Conservation (phyloP, 1,140 invertebrate genomes). For the Antheraea pernyi region DNA sequence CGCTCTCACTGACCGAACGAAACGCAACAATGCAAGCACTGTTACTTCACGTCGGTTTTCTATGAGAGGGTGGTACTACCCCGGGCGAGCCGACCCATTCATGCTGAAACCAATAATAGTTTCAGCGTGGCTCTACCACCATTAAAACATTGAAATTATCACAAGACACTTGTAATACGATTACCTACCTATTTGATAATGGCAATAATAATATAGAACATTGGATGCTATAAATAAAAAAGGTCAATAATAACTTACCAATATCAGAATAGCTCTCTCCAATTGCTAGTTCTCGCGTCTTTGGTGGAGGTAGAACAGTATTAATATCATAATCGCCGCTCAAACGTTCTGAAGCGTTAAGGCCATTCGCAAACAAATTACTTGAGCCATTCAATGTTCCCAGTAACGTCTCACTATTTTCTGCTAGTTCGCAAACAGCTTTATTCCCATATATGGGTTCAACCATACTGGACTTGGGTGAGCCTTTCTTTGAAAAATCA, state of each 20-base stretch:
- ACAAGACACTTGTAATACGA: too few species aligned
- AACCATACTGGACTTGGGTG: slow-evolving; percentile 65
- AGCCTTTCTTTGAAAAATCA: slow-evolving; percentile 68
- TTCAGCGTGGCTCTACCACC: too few species aligned
- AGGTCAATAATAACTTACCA: slow-evolving; percentile 53
- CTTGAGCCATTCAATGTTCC: slow-evolving; percentile 55
- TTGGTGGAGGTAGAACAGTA: slow-evolving; percentile 72
- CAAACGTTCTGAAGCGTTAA: slow-evolving; percentile 57
- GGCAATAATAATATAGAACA: too few species aligned
- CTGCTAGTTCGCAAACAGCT: slow-evolving; percentile 64
- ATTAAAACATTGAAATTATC: too few species aligned
- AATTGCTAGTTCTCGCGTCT: slow-evolving; percentile 73
- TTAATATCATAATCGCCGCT: slow-evolving; percentile 76
- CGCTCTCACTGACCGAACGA: too few species aligned
- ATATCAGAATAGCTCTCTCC: slow-evolving; percentile 79
- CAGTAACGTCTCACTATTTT: slow-evolving; percentile 63
- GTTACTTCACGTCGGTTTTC: too few species aligned
- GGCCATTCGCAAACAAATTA: slow-evolving; percentile 68
- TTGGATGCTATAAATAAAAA: not conserved
- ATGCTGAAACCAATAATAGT: too few species aligned
- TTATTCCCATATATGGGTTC: slow-evolving; percentile 74
- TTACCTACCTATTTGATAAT: too few species aligned
- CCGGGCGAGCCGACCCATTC: too few species aligned
- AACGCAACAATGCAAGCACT: too few species aligned
- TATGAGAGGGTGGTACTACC: too few species aligned